Conservation (phyloP, 2,797 vertebrate species). For the Champsocephalus gunnari region DNA sequence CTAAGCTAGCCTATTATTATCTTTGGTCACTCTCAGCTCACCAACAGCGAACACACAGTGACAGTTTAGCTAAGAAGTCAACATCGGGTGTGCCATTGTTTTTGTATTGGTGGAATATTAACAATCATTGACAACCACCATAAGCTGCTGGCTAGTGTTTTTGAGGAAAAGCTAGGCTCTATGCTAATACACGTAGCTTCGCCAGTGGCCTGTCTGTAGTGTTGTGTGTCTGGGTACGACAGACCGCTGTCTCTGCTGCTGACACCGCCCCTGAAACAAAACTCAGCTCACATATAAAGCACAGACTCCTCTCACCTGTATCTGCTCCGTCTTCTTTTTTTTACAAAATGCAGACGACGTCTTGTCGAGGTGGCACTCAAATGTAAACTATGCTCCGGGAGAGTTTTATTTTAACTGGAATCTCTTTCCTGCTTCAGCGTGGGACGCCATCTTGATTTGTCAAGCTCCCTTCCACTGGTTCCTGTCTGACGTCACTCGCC, state of each 20-base stretch:
- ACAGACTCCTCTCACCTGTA: slow-evolving; percentile 66
- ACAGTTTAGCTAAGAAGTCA: background rate
- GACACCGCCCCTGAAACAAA: slow-evolving; percentile 82
- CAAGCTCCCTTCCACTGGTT: slow-evolving; percentile 75
- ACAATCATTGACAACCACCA: background rate
- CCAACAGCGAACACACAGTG: slow-evolving; percentile 1
- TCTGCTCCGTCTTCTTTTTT: slow-evolving; percentile 70
- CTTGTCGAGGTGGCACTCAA: slow-evolving; percentile 28
- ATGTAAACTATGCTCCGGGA: slow-evolving; percentile 30
- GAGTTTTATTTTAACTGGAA: slow-evolving; percentile 81
- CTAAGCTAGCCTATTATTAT: slow-evolving; percentile 38
- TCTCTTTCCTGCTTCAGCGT: slow-evolving; percentile 85
- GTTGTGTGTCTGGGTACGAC: slow-evolving; percentile 47
- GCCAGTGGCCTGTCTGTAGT: slow-evolving; percentile 67
- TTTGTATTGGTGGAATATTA: background rate
- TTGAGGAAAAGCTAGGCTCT: slow-evolving; percentile 5
- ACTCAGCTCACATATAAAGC: background rate
- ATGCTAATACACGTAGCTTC: slow-evolving; percentile 57
- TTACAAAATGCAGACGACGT: slow-evolving; percentile 64
- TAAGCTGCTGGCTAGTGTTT: background rate
- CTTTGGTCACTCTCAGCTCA: background rate
- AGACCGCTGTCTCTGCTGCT: slow-evolving; percentile 55
- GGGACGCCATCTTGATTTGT: slow-evolving; percentile 88
- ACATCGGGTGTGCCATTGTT: too few species aligned
- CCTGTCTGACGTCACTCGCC: slow-evolving; percentile 77